Percentiles rank a stretch among this genome's conserved stretches.
These are phyloP conservation scores for Fistularia tabacaria DNA, from an alignment of 2,797 vertebrate species.

Conservation along the genomic window DNA sequence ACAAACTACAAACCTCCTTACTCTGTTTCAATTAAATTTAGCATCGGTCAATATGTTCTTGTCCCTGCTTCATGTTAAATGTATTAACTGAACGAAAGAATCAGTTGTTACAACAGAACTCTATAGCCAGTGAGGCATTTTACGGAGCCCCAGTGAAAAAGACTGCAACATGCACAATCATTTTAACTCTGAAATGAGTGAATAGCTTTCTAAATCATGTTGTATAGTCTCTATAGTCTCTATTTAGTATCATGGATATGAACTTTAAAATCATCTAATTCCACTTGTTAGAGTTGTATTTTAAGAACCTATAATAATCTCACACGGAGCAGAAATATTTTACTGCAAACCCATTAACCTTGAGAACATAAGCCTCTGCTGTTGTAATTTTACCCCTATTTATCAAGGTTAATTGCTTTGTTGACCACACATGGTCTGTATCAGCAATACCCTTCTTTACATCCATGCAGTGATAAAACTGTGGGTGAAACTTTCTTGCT, in stretches of 20 bases:
- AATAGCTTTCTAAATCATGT: slow-evolving; percentile 44
- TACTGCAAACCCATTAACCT: slow-evolving; percentile 55
- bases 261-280: slow-evolving; percentile 31
- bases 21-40: slow-evolving; percentile 60
- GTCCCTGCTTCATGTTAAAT: slow-evolving; percentile 48
- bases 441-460: slow-evolving; percentile 21
- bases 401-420: slow-evolving; percentile 61
- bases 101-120: slow-evolving; percentile 49
- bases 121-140: slow-evolving; percentile 39
- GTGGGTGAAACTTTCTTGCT: slow-evolving; percentile 2
- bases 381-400: slow-evolving; percentile 47
- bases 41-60: slow-evolving; percentile 49
- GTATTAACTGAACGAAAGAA: slow-evolving; percentile 63
- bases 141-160: slow-evolving; percentile 50
- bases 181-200: slow-evolving; percentile 55
- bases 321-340: slow-evolving; percentile 36
- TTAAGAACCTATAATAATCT: slow-evolving; percentile 41
- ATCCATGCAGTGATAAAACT: slow-evolving; percentile 11
- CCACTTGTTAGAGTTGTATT: slow-evolving; percentile 33
- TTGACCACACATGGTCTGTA: slow-evolving; percentile 45
- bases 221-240: slow-evolving; percentile 31
- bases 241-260: slow-evolving; percentile 33
- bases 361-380: slow-evolving; percentile 17
- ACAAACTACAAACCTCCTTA: slow-evolving; percentile 31
- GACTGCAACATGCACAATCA: slow-evolving; percentile 48